Percentiles rank a stretch among this genome's conserved stretches.
These are phyloP conservation scores for Lepidurus couesii DNA, from an alignment of 1,140 invertebrate genomes.

Conservation along the genomic window DNA sequence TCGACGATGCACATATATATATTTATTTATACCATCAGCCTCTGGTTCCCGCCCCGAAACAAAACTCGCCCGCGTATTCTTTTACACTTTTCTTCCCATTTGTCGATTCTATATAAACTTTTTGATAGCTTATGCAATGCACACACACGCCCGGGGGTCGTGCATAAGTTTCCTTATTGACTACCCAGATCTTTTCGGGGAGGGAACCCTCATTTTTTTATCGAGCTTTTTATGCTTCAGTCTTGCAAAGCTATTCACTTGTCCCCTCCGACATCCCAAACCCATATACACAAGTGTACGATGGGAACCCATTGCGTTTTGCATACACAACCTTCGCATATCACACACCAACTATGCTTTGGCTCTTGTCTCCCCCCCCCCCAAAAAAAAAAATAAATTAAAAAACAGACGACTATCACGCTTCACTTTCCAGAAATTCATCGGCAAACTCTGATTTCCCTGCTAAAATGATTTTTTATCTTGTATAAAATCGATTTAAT, in stretches of 20 bases:
- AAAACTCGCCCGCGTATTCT: constrained; percentile 1
- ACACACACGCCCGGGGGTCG: neutral
- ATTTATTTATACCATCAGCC: neutral
- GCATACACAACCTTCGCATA: constrained; percentile 4
- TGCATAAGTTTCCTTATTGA: constrained; percentile 22
- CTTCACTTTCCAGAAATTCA: neutral
- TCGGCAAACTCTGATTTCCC: no score
- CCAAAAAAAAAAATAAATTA: constrained; percentile 7
- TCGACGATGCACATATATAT: no score
- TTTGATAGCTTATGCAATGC: constrained; percentile 22
- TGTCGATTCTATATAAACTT: constrained; percentile 20
- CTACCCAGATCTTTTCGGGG: constrained; percentile 8
- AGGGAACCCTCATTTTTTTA: constrained; percentile 26
- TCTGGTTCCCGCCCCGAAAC: constrained; percentile 7
- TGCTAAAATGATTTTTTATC: no score
- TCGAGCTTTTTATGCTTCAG: constrained; percentile 20
- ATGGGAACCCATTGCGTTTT: constrained; percentile 6
- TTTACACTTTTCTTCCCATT: constrained; percentile 20
- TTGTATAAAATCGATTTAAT: no score
- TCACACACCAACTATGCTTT: neutral
- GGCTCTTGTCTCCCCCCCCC: neutral
- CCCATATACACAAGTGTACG: constrained; percentile 1
- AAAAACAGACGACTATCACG: neutral
- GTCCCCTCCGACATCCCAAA: constrained; percentile 22
- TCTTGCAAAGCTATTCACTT: constrained; percentile 27